These are phyloP conservation scores for Eretmochelys imbricata DNA, from an alignment of 2,113 vertebrate genomes.

Conservation along the genomic window DNA sequence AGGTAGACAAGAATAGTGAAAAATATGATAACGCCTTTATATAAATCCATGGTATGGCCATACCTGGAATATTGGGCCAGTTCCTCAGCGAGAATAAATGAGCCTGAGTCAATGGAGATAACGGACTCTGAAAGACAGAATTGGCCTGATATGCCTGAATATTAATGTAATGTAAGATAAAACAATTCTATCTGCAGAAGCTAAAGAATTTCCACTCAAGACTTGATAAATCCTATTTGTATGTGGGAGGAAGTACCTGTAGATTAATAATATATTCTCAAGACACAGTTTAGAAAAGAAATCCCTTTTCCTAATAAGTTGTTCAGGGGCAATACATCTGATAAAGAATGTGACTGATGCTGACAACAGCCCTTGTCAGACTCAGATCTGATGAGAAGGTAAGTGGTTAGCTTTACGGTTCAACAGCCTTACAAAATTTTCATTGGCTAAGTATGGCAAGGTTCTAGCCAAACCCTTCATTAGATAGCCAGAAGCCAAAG, in stretches of 20 bases:
- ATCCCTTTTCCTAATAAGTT: background rate
- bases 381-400: background rate
- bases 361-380: background rate
- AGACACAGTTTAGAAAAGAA: background rate
- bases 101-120: background rate
- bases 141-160: background rate
- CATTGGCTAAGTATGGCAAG: background rate
- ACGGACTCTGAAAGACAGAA: background rate
- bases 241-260: background rate
- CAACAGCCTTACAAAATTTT: background rate
- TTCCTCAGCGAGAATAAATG: background rate
- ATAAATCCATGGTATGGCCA: background rate
- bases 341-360: background rate
- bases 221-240: rapidly evolving
- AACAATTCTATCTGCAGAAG: background rate
- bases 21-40: background rate
- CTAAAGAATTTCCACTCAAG: background rate
- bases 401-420: background rate
- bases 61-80: background rate
- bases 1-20: background rate
- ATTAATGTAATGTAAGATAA: background rate
- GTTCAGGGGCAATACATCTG: background rate
- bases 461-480: background rate
- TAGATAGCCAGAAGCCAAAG: background rate
- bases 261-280: background rate